Base-by-base conservation (phyloP, 2,797 vertebrate genomes). In the Schizopygopsis pylzovi region DNA sequence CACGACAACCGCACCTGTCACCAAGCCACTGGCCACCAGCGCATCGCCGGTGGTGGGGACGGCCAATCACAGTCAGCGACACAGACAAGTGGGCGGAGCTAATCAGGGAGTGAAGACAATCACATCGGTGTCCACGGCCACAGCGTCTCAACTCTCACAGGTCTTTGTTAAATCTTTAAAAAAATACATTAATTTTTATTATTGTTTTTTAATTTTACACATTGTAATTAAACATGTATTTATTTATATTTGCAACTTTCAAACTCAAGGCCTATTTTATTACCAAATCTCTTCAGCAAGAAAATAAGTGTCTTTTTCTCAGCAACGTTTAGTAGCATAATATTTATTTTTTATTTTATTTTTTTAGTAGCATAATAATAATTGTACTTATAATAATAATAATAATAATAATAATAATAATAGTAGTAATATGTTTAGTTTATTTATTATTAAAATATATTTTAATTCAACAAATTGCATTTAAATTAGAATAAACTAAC, bases 41-140 rank as follows among this genome's bases (percentile, higher is more conserved):
- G 88, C 91, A 82, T 88, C 94, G 68, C 84, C 92, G 20, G 65
- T 87, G 0, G 56, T 81, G 0, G 86, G 84, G 87, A 91, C 92
- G 1, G 87, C 86, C 87, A 93, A 87, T 90, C 88, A 90, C 56
- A 92, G 90, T 37, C 94, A 92, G 89, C 93, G 94, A 4, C 94
- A 93, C 88, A 93, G 95, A 91, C 72, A 89, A 0, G 93, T 86
- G 84, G 90, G 92, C 0, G 92, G 91, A 86, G 89, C 93, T 59
- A 91, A 92, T 94, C 95, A 95, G 92, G 94, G 90, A 85, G 87
- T 91, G 82, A 96, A 95, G 88, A 87, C 94, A 15, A 89, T 94
- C 63, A 84, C 85, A 22, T 94, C 94, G 0, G 92, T 94, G 68
- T 91, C 93, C 6, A 88, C 93, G 4, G 88, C 93, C 4, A 86